A percentile compares a stretch with the other conserved stretches of the same genome.
These are phyloP conservation scores for Bos taurus DNA, from an alignment of 2,113 vertebrate genomes.

Conservation along the genomic window DNA sequence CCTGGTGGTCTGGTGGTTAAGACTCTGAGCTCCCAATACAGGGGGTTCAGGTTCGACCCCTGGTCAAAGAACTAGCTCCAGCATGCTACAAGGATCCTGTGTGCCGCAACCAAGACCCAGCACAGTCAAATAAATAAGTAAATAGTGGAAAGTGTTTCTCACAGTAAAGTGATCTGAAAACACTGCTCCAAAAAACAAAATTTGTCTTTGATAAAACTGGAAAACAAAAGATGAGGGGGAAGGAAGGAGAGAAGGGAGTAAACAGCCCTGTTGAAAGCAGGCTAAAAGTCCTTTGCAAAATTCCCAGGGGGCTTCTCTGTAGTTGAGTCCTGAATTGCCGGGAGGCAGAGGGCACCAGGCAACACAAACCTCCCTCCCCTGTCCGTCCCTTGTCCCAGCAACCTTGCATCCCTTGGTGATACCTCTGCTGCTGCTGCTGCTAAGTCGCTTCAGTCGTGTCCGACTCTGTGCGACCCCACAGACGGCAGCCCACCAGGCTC, in stretches of 20 bases:
- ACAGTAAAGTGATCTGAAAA: not conserved
- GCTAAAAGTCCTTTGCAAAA: not conserved
- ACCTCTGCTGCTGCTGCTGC: too few relatives aligned
- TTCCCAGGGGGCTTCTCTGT: not conserved
- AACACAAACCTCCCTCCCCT: not conserved
- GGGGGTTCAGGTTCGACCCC: not conserved
- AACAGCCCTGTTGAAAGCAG: not conserved
- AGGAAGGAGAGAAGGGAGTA: not conserved
- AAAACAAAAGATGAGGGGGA: not conserved
- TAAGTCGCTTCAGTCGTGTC: too few relatives aligned
- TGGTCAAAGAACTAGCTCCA: not conserved
- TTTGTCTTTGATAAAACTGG: not conserved
- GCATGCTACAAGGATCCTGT: not conserved
- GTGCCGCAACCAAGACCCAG: not conserved
- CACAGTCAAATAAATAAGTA: not conserved
- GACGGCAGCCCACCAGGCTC: too few relatives aligned
- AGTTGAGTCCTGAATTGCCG: not conserved
- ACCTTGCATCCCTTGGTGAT: not conserved
- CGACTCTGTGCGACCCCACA: too few relatives aligned
- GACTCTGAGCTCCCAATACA: not conserved
- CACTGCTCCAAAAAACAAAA: not conserved
- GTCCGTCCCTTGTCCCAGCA: not conserved
- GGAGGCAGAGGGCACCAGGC: not conserved
- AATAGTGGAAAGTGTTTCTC: not conserved
- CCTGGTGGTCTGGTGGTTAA: not conserved